Evolutionary conservation across 2,888 invertebrate genomes (phyloP).

Genomic region (Ophraella communa): DNA sequence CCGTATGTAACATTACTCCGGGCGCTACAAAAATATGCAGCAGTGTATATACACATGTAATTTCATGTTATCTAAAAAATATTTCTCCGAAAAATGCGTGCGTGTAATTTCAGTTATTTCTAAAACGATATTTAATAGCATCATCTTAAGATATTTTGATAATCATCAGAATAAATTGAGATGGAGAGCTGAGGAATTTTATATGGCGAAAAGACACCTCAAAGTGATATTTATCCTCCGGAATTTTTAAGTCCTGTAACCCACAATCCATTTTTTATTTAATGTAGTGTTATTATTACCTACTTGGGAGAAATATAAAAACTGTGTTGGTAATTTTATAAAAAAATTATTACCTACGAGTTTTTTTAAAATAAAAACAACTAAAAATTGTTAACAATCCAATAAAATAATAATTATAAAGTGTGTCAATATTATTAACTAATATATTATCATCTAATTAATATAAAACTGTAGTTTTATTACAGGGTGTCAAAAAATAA

Average conservation of each 20-base stretch:
- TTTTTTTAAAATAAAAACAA: too few species aligned
- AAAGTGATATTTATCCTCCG: not conserved
- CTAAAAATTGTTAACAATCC: too few species aligned
- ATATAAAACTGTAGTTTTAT: too few species aligned
- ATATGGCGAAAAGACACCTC: not conserved
- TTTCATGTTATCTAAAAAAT: conserved; percentile 39
- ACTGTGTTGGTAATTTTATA: too few species aligned
- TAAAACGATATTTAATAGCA: conserved; percentile 28
- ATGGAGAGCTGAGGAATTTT: too few species aligned
- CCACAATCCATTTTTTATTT: not conserved
- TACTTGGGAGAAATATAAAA: too few species aligned
- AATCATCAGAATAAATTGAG: conserved; percentile 11
- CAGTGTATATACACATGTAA: conserved; percentile 21
- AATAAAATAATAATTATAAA: too few species aligned
- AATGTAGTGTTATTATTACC: not conserved
- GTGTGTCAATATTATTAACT: too few species aligned
- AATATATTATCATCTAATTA: too few species aligned
- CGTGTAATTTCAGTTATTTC: conserved; percentile 30
- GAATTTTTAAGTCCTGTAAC: not conserved
- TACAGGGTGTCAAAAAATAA: too few species aligned
- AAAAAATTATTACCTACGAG: too few species aligned
- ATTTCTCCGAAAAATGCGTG: conserved; percentile 30
- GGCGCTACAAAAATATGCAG: conserved; percentile 26
- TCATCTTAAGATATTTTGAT: conserved; percentile 28
- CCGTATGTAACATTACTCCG: conserved; percentile 21